These are phyloP conservation scores for Blera fallax DNA, from an alignment of 2,888 invertebrate genomes.

Conservation along the genomic window DNA sequence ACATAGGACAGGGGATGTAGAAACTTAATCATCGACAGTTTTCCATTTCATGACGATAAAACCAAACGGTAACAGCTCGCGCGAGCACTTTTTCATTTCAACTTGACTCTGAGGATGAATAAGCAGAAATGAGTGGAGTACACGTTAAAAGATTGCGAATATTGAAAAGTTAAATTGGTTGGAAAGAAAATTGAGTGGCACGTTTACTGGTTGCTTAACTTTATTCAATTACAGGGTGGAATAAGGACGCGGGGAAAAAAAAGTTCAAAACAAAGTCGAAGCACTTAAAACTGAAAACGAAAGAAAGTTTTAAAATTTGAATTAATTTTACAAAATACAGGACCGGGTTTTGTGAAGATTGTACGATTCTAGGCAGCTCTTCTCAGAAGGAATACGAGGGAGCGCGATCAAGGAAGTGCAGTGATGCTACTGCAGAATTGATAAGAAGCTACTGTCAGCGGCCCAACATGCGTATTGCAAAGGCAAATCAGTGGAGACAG, in stretches of 20 bases:
- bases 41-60: constrained; percentile 51
- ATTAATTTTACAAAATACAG: background rate
- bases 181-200: constrained; percentile 43
- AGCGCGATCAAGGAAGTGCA: too few relatives aligned
- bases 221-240: constrained; percentile 11
- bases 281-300: background rate
- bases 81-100: constrained; percentile 11
- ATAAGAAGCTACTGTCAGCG: too few relatives aligned
- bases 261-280: background rate
- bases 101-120: constrained; percentile 13
- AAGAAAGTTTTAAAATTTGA: background rate
- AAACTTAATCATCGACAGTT: constrained; percentile 53
- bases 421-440: too few relatives aligned
- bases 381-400: too few relatives aligned
- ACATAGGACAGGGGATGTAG: background rate
- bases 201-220: constrained; percentile 36
- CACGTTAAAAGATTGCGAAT: constrained; percentile 11
- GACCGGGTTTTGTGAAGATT: too few relatives aligned
- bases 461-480: too few relatives aligned
- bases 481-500: too few relatives aligned
- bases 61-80: constrained; percentile 15
- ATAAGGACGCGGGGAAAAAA: background rate
- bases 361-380: too few relatives aligned
- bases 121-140: background rate
- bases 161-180: constrained; percentile 63